Conservation (phyloP, 1,140 invertebrate species). For the Oedothorax gibbosus region DNA sequence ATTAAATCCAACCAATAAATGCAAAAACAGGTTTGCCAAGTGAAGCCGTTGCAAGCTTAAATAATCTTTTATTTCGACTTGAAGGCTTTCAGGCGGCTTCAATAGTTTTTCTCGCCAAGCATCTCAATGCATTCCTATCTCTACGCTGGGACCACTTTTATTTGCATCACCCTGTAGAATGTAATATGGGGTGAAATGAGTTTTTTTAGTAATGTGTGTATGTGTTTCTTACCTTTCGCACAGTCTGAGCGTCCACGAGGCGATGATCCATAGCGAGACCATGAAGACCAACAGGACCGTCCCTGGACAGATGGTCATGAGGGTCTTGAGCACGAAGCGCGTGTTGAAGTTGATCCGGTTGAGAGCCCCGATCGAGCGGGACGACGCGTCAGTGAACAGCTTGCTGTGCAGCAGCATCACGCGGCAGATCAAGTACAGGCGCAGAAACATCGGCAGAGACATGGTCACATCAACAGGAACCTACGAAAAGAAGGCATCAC, state of each 20-base stretch:
- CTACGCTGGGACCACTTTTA: too few relatives aligned
- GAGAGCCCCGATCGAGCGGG: constrained; percentile 85
- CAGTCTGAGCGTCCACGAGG: constrained; percentile 96
- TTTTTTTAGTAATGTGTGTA: too few relatives aligned
- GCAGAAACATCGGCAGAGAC: constrained; percentile 98
- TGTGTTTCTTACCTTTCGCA: constrained; percentile 89
- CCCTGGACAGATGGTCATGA: constrained; percentile 99
- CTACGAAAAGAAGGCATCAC: constrained; percentile 71
- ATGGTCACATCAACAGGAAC: constrained; percentile 95
- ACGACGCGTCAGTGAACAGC: constrained; percentile 98
- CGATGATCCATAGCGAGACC: constrained; percentile 99
- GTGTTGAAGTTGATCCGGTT: constrained; percentile 99
- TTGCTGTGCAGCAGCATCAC: constrained; percentile 99
- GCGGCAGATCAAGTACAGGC: constrained; percentile 98
- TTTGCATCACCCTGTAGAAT: too few relatives aligned
- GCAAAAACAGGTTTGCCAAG: too few relatives aligned
- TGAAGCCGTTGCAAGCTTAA: too few relatives aligned
- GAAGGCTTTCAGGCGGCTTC: too few relatives aligned
- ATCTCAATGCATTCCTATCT: too few relatives aligned
- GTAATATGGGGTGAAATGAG: too few relatives aligned
- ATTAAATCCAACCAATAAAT: too few relatives aligned
- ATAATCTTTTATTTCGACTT: too few relatives aligned
- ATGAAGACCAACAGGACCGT: constrained; percentile 98
- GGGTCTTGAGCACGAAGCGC: constrained; percentile 97
- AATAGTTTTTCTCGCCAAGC: too few relatives aligned